These are phyloP conservation scores for Zoanthus solanderi DNA, from an alignment of 92 coral and sea anemone genomes.

Conservation along the genomic window DNA sequence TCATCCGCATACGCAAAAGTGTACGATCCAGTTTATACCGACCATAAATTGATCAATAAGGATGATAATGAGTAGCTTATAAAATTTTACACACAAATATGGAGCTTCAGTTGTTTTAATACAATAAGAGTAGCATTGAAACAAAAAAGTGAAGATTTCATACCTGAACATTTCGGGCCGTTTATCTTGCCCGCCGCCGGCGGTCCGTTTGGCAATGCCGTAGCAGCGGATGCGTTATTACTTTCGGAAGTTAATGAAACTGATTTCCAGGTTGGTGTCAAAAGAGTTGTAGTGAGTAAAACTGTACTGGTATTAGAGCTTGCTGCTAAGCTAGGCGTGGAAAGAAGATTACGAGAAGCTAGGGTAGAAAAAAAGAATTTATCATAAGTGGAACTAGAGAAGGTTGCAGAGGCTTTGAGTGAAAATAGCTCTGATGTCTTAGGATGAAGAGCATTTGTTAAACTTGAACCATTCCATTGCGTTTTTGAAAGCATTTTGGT, in stretches of 20 bases:
- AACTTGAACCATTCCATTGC: neutral
- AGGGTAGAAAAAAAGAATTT: neutral
- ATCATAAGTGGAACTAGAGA: neutral
- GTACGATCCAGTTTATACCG: too few species aligned
- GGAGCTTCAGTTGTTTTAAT: neutral
- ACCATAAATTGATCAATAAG: too few species aligned
- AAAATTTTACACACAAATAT: too few species aligned
- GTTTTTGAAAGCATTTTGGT: neutral
- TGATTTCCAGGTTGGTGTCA: neutral
- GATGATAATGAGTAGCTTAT: too few species aligned
- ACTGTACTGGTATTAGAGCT: neutral
- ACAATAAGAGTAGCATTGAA: neutral
- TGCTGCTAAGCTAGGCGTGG: neutral
- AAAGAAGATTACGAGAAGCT: neutral
- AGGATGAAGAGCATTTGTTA: neutral
- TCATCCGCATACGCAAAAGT: too few species aligned
- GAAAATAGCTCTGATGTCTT: neutral
- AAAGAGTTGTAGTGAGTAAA: neutral
- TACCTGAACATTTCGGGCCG: slow-evolving; percentile 24
- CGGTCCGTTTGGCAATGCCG: neutral
- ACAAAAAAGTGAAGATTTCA: neutral
- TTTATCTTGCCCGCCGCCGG: neutral
- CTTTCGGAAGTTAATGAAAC: neutral
- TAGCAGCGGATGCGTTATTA: neutral
- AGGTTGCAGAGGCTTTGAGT: neutral